Base-by-base conservation (phyloP, 1,140 invertebrate species). In the Pseudomyrmex gracilis region DNA sequence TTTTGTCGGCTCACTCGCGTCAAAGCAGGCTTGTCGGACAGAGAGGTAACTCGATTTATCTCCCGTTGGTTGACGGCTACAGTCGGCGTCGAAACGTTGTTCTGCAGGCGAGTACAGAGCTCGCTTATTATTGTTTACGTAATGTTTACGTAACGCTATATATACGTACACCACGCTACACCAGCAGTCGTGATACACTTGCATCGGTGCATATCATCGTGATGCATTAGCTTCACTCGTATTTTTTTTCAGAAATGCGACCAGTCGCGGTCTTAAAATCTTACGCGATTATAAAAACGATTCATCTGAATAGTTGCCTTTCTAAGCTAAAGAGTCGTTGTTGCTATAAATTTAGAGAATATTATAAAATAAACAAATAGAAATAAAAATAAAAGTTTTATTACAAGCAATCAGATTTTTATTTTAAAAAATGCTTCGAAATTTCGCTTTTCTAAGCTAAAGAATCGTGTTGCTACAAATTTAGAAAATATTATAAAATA, bases 81-180 rank as follows among this genome's bases (percentile, higher is more conserved):
- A 84, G 76, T 87, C 87, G 68, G 78, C 83, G 90, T 88, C 88
- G 80, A 80, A 84, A 89, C 70, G 78, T 66, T 89, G 85, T 86
- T 85, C 71, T 61, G n/a, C 57, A 60, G 53, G 10, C 12, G 64
- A n/a, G 22, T 49, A 86, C 85, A 89, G 85, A 85, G 84, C 84
- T 90, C 66, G 76, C 85, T 92, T 93, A 93, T 93, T 93, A 91
- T 92, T 93, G 89, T 93, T 93, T 93, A 93, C 90, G 91, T 93
- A 93, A 93, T 92, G 84, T 93, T 93, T 93, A 90, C 90, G 92
- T 93, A 93, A 93, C 71, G 34, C 67, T 60, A 58, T 57, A 58
- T 57, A 80, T 73, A 73, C 73, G 73, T 57, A 60, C 45, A 34
- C 4, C 34, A 20, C 2, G 73, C 73, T 51, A 17, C 63, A 45